Evolutionary conservation across 2,113 vertebrate species (phyloP).

Genomic region (Xiphias gladius): DNA sequence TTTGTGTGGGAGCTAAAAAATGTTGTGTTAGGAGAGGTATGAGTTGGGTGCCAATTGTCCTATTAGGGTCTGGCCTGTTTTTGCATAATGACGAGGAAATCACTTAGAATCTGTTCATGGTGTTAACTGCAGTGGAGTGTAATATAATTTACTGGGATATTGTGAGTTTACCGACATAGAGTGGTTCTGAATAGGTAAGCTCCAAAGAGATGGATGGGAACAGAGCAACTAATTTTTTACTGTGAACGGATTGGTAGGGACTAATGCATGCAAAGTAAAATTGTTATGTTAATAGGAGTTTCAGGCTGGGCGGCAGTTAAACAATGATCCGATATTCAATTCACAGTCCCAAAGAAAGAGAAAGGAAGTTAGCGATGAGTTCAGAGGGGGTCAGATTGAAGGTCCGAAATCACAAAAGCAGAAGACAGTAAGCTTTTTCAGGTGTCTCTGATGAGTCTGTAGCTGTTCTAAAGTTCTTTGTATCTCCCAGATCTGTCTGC

Average conservation of each 20-base stretch:
- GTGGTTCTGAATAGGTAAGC: conserved; percentile 1
- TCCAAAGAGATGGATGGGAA: conserved; percentile 4
- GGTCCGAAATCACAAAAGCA: background rate
- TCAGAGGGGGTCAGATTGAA: background rate
- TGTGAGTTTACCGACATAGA: background rate
- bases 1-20: conserved; percentile 13
- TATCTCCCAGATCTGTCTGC: background rate
- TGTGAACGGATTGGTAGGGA: background rate
- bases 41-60: conserved; percentile 5
- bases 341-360: background rate
- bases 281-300: conserved; percentile 29
- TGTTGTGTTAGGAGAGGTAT: background rate
- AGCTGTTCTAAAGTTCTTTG: background rate
- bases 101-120: conserved; percentile 48
- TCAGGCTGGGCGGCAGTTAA: conserved; percentile 7
- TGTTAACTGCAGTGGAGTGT: conserved; percentile 10
- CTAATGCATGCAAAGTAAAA: conserved; percentile 27
- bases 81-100: conserved; percentile 38
- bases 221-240: background rate
- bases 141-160: conserved; percentile 17
- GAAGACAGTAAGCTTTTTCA: background rate
- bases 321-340: conserved; percentile 29
- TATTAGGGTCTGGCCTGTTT: conserved; percentile 19
- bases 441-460: conserved; percentile 1
- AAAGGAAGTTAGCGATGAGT: background rate